A percentile compares a stretch with the other conserved stretches of the same genome.
Evolutionary conservation across 2,888 invertebrate genomes (phyloP).

Genomic region (Oxyscelio sp.): DNA sequence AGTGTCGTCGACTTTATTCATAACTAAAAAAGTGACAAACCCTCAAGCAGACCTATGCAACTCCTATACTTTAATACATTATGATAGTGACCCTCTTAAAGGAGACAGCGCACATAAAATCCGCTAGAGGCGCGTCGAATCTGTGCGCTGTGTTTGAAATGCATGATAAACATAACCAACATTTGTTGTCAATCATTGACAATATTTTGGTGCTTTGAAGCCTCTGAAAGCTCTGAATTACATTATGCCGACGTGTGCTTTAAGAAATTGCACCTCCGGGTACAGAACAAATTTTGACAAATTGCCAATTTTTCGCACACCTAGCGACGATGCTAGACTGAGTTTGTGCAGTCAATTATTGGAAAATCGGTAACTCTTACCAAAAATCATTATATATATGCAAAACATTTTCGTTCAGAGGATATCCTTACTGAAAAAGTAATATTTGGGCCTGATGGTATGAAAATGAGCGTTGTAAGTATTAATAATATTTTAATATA

Average conservation of each 20-base stretch:
- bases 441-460: too few relatives aligned
- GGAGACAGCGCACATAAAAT: neutral
- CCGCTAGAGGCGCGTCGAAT: neutral
- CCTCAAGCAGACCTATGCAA: too few relatives aligned
- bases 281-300: slow-evolving; percentile 9
- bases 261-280: slow-evolving; percentile 1
- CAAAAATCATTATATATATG: neutral
- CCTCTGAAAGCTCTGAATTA: too few relatives aligned
- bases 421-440: too few relatives aligned
- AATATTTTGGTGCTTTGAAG: too few relatives aligned
- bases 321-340: neutral
- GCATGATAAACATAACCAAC: neutral
- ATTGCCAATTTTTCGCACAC: neutral
- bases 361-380: neutral
- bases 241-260: slow-evolving; percentile 6
- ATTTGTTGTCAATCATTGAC: too few relatives aligned
- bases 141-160: neutral
- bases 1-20: too few relatives aligned
- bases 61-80: neutral
- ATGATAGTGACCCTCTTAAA: neutral
- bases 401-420: slow-evolving; percentile 12
- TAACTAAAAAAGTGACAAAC: too few relatives aligned
- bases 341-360: neutral
- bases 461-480: too few relatives aligned
- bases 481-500: too few relatives aligned